Base-by-base conservation (phyloP, 2,888 invertebrate species). In the Cheilosia scutellata region DNA sequence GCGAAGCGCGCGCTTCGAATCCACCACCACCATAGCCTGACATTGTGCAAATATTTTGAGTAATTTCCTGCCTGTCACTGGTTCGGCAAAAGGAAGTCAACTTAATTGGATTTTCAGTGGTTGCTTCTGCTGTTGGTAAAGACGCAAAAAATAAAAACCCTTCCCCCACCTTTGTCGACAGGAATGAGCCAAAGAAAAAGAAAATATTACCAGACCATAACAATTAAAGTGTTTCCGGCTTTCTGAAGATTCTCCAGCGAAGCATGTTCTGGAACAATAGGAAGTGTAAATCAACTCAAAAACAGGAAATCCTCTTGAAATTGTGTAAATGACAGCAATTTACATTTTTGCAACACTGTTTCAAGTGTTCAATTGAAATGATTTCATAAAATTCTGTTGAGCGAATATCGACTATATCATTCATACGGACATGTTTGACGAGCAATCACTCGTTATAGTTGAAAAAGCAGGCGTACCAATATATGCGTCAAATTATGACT, bases 21-120 rank as follows among this genome's bases (percentile, higher is more conserved):
- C 60, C 40, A 16, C 53, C 47, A 11, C 16, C 33, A 25, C 55
- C n/a, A n/a, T n/a, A 65, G 80, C 31, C 84, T 79, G 80, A 76
- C 80, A 80, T 70, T 84, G 84, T 80, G 84, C 84, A 80, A 84
- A 84, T 79, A 84, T 84, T 84, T 79, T 84, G 80, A 84, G 84
- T 84, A 76, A 80, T 84, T 84, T 84, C 84, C 84, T 84, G 84
- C 66, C 80, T 75, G 75, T 80, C 75, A 80, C 65, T 60, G 58
- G 66, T 71, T 75, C 79, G 80, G 65, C 75, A 70, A 71, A 80
- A 80, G 84, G 80, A 84, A 80, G 79, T 80, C 71, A 75, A 63
- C 80, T 75, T 84, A 84, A 84, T 84, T 84, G 84, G 84, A 84
- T 84, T 80, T 84, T 84, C 75, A 79, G 84, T 84, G 71, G 79